Conservation (phyloP, 2,113 vertebrate genomes). For the Eretmodus cyanostictus region DNA sequence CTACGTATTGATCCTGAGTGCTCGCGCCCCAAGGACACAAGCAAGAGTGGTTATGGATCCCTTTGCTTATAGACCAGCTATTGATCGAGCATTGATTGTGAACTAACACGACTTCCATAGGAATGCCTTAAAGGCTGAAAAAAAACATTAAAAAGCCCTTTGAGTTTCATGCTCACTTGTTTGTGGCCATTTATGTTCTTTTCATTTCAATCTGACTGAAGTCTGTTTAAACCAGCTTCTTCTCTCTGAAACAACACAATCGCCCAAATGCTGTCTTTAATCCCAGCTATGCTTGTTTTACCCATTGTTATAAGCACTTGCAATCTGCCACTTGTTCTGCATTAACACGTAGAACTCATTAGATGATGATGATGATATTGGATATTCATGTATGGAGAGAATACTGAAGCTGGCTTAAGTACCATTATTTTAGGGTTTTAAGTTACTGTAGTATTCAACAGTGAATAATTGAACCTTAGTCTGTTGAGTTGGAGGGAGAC, state of each 20-base stretch:
- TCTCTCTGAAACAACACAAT: not conserved
- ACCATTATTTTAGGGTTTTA: not conserved
- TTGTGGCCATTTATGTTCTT: not conserved
- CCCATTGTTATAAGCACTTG: not conserved
- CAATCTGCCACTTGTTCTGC: not conserved
- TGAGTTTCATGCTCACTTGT: not conserved
- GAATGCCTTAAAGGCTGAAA: not conserved
- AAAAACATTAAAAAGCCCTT: not conserved
- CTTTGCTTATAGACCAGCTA: not conserved
- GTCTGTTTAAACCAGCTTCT: not conserved
- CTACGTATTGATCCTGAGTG: not conserved
- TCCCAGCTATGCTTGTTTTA: not conserved
- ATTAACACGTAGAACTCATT: not conserved
- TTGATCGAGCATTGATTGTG: not conserved
- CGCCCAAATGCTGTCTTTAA: fast-evolving
- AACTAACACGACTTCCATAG: not conserved
- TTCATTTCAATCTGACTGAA: not conserved
- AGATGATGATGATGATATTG: not conserved
- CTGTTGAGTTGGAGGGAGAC: not conserved
- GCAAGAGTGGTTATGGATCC: not conserved
- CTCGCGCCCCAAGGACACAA: not conserved
- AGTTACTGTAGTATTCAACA: not conserved
- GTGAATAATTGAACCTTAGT: not conserved
- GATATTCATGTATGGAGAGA: not conserved
- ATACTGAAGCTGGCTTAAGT: not conserved